phyloP scores from a whole-genome alignment of 2,797 vertebrate genomes.

The Lithobates pipiens region DNA sequence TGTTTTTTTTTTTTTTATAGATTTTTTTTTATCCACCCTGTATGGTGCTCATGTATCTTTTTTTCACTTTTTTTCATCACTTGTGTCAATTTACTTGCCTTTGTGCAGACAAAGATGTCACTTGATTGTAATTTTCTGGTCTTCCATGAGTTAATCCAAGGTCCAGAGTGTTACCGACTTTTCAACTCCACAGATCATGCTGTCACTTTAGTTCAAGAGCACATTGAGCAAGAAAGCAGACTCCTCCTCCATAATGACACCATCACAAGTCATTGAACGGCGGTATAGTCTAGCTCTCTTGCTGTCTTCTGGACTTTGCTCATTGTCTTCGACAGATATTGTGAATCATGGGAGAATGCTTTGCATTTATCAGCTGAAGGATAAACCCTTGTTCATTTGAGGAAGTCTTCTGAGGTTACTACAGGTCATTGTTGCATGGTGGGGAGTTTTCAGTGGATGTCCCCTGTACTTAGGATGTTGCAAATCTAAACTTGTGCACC shows the following conservation, averaged over 20 bases:
- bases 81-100: too few relatives aligned
- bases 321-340: constrained; percentile 40
- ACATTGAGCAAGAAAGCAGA: constrained; percentile 5
- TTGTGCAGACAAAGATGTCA: neutral
- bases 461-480: neutral
- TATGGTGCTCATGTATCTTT: too few relatives aligned
- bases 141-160: neutral
- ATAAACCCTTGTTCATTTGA: constrained; percentile 10
- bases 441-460: neutral
- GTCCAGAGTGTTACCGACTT: neutral
- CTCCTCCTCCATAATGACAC: neutral
- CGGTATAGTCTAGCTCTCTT: neutral
- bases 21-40: too few relatives aligned
- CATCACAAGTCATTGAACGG: constrained; percentile 5
- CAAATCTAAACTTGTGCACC: neutral
- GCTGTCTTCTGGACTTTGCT: constrained; percentile 44
- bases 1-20: too few relatives aligned
- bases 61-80: too few relatives aligned
- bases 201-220: constrained; percentile 28
- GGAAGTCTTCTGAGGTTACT: constrained; percentile 48
- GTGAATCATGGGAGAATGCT: constrained; percentile 10
- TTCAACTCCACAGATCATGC: constrained; percentile 13
- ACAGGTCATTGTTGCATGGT: constrained; percentile 4
- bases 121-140: neutral
- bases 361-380: neutral